phyloP scores from a whole-genome alignment of 2,797 vertebrate species.

The Sebastes hubbsi region DNA sequence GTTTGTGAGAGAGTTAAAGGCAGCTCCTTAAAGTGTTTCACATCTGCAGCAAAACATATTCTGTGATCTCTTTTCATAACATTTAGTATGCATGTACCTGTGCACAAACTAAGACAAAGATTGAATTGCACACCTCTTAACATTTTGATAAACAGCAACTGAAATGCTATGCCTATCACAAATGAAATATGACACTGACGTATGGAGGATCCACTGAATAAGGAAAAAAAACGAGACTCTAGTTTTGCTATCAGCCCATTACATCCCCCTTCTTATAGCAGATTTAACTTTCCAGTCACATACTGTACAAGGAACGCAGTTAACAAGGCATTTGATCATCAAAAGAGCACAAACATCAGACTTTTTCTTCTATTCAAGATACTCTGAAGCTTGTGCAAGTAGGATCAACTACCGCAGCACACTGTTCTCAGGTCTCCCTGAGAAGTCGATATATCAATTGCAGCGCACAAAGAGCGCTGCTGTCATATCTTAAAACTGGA shows the following conservation, averaged over 20 bases:
- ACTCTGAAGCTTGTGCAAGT: neutral
- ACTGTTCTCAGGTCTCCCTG: neutral
- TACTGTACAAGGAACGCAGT: neutral
- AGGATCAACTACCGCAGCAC: neutral
- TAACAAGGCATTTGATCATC: neutral
- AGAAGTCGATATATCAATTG: conserved; percentile 1
- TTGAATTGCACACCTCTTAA: too few species aligned
- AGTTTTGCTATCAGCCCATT: neutral
- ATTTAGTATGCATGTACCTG: neutral
- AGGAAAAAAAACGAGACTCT: neutral
- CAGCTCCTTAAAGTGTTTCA: neutral
- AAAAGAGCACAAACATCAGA: neutral
- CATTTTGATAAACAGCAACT: too few species aligned
- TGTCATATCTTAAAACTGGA: neutral
- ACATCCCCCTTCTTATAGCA: neutral
- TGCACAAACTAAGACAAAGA: too few species aligned
- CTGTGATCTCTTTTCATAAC: neutral
- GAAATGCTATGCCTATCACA: too few species aligned
- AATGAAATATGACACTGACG: neutral
- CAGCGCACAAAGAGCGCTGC: neutral
- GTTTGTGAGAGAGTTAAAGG: neutral
- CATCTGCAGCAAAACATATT: neutral
- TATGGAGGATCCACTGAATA: neutral
- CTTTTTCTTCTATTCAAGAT: neutral
- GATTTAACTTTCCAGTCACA: neutral